phyloP scores from a whole-genome alignment of 2,888 invertebrate genomes.

The Amiota mariae region DNA sequence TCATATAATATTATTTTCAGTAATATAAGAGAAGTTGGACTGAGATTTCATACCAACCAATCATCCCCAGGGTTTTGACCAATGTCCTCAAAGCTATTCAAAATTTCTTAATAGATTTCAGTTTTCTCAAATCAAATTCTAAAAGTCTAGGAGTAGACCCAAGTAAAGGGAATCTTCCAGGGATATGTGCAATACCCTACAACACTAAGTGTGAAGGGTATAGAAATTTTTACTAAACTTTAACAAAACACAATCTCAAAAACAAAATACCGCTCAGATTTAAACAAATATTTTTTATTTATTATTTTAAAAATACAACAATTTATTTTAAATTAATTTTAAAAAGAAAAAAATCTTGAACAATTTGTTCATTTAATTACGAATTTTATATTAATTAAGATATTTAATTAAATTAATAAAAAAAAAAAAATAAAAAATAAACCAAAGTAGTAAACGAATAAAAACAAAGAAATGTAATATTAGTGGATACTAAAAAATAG shows the following conservation, averaged over 20 bases:
- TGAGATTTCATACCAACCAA: no score
- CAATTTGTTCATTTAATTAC: slow-evolving; percentile 56
- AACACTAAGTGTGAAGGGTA: no score
- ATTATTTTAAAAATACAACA: slow-evolving; percentile 7
- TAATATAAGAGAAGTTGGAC: no score
- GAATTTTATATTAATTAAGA: slow-evolving; percentile 66
- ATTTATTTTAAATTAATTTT: slow-evolving; percentile 36
- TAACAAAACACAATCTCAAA: slow-evolving; percentile 46
- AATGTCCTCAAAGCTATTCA: no score
- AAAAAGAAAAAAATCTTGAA: neutral
- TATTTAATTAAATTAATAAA: slow-evolving; percentile 54
- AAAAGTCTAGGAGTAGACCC: no score
- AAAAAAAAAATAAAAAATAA: slow-evolving; percentile 13
- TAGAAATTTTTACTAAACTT: slow-evolving; percentile 40
- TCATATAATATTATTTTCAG: no score
- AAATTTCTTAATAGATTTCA: no score
- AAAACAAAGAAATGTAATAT: slow-evolving; percentile 25
- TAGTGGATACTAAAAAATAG: neutral
- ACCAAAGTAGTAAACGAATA: slow-evolving; percentile 40
- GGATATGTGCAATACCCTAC: no score
- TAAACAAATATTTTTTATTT: slow-evolving; percentile 38
- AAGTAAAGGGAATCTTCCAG: no score
- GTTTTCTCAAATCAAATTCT: no score
- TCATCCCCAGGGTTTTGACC: no score
- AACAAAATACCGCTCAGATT: slow-evolving; percentile 48